Conservation (phyloP, 2,797 vertebrate species). For the Peromyscus attwateri region DNA sequence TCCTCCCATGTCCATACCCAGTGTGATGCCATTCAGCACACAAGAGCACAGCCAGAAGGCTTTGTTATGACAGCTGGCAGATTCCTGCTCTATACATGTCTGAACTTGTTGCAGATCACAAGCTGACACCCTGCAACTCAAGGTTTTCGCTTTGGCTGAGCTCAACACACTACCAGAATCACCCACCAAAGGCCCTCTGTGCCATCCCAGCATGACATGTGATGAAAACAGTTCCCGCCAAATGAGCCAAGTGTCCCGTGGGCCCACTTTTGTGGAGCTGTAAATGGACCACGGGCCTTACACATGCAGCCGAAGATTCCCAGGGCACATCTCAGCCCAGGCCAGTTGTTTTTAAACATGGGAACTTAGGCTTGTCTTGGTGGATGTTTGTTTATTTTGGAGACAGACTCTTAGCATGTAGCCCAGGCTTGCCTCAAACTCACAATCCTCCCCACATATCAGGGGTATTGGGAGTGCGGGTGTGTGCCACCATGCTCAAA, state of each 20-base stretch:
- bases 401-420: neutral
- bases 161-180: neutral
- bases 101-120: conserved; percentile 49
- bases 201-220: fast-evolving
- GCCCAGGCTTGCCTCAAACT: neutral
- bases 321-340: neutral
- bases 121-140: neutral
- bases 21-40: neutral
- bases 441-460: neutral
- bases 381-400: neutral
- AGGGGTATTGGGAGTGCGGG: neutral
- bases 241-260: neutral
- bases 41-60: fast-evolving
- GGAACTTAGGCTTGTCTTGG: neutral
- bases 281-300: no score
- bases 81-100: neutral
- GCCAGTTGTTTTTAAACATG: neutral
- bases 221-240: neutral
- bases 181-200: neutral
- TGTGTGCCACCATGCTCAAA: neutral
- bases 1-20: neutral
- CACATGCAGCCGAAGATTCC: neutral
- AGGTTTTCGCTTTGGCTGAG: neutral
- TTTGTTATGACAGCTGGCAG: neutral
- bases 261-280: neutral